A percentile compares a stretch with the other conserved stretches of the same genome.
Evolutionary conservation across 2,113 vertebrate species (phyloP).

Genomic region (Sylvicapra grimmia): DNA sequence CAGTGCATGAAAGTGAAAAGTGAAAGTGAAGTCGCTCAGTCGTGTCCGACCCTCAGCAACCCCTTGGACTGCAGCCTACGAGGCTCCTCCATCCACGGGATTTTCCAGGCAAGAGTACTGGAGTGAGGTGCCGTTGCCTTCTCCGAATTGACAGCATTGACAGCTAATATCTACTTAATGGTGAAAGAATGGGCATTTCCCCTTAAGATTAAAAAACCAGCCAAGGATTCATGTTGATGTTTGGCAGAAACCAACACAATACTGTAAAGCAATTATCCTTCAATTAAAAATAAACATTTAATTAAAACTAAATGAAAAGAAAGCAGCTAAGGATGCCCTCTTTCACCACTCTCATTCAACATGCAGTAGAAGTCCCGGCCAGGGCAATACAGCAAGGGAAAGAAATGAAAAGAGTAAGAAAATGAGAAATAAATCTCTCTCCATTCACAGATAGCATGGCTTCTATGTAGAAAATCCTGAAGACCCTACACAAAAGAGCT

Average conservation of each 20-base stretch:
- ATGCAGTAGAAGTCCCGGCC: neutral
- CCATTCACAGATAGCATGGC: neutral
- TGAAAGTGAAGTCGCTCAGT: too few species aligned
- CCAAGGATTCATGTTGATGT: neutral
- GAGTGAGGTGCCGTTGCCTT: too few species aligned
- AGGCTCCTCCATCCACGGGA: too few species aligned
- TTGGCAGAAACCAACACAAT: neutral
- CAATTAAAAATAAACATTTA: neutral
- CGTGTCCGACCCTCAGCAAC: fast-evolving
- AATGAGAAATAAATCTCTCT: neutral
- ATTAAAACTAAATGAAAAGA: neutral
- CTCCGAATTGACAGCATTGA: fast-evolving
- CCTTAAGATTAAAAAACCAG: neutral
- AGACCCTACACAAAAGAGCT: neutral
- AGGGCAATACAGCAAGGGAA: neutral
- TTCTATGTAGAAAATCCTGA: neutral
- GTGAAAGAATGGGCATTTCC: neutral
- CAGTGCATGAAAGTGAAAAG: too few species aligned
- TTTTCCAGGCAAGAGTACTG: too few species aligned
- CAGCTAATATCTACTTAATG: neutral
- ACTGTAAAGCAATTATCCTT: neutral
- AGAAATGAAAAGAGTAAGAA: neutral
- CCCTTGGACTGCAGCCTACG: too few species aligned
- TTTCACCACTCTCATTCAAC: neutral
- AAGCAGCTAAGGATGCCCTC: neutral